Evolutionary conservation across 2,797 vertebrate genomes (phyloP).

Genomic region (Myotis findleyi): DNA sequence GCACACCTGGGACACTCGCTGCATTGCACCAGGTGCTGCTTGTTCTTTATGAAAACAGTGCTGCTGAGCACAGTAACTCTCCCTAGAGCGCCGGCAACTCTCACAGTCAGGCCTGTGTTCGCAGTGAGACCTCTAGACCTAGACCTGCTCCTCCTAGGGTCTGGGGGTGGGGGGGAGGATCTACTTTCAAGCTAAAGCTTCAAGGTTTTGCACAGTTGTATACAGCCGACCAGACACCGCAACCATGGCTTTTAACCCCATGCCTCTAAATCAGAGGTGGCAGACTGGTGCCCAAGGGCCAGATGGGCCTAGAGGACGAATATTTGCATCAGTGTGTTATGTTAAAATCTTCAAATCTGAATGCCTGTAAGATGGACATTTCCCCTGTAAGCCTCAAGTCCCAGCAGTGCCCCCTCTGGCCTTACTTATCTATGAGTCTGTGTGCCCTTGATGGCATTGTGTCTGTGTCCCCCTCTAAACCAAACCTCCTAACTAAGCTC

Average conservation of each 20-base stretch:
- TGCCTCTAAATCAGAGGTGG: neutral
- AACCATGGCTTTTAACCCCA: neutral
- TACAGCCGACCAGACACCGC: neutral
- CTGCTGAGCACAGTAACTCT: accelerated
- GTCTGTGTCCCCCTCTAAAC: neutral
- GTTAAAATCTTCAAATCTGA: neutral
- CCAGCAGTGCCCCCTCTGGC: neutral
- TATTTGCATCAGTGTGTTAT: too few relatives aligned
- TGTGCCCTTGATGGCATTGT: neutral
- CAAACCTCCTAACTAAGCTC: accelerated
- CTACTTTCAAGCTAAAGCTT: neutral
- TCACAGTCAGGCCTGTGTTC: accelerated
- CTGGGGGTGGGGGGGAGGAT: too few relatives aligned
- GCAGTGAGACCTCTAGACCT: too few relatives aligned
- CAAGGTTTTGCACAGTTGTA: accelerated
- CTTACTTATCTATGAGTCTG: accelerated
- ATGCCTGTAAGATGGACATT: accelerated
- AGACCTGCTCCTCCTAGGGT: too few relatives aligned
- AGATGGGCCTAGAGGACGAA: neutral
- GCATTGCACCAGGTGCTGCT: accelerated
- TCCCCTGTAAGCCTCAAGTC: neutral
- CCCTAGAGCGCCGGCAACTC: accelerated
- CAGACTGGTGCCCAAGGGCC: neutral
- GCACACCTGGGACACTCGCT: accelerated
- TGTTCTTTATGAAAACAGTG: neutral